A percentile compares a stretch with the other conserved stretches of the same genome.
phyloP scores from a whole-genome alignment of 2,113 vertebrate genomes.

The Python bivittatus region DNA sequence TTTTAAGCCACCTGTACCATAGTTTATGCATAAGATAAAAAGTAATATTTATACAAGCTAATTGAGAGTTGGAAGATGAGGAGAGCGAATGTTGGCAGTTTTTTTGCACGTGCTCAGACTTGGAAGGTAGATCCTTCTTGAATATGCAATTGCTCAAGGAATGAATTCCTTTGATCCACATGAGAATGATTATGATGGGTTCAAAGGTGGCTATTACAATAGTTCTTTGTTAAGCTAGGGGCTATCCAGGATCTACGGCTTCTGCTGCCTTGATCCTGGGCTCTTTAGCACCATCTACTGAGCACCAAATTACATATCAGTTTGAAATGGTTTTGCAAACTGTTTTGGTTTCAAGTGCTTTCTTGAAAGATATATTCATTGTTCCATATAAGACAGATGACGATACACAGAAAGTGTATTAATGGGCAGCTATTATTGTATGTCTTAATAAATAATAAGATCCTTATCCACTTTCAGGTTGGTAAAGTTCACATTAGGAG shows the following conservation, averaged over 20 bases:
- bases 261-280: neutral
- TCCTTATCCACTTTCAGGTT: conserved; percentile 17
- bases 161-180: conserved; percentile 1
- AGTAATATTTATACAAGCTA: neutral
- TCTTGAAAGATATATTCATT: conserved; percentile 5
- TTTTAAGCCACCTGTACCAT: neutral
- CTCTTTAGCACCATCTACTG: conserved; percentile 17
- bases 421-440: conserved; percentile 13
- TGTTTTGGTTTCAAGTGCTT: neutral
- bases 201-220: conserved; percentile 20
- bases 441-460: conserved; percentile 31
- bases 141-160: neutral
- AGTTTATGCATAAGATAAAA: neutral
- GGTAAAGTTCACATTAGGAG: conserved; percentile 16
- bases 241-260: neutral
- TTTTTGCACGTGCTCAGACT: conserved; percentile 6
- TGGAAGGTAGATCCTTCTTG: neutral
- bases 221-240: conserved; percentile 8
- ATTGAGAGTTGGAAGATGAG: neutral
- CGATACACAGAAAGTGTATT: neutral
- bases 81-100: neutral
- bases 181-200: neutral
- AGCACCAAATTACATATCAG: neutral
- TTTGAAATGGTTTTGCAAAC: neutral
- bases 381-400: neutral